phyloP scores from a whole-genome alignment of 2,797 vertebrate species.

The Neosalanx taihuensis region DNA sequence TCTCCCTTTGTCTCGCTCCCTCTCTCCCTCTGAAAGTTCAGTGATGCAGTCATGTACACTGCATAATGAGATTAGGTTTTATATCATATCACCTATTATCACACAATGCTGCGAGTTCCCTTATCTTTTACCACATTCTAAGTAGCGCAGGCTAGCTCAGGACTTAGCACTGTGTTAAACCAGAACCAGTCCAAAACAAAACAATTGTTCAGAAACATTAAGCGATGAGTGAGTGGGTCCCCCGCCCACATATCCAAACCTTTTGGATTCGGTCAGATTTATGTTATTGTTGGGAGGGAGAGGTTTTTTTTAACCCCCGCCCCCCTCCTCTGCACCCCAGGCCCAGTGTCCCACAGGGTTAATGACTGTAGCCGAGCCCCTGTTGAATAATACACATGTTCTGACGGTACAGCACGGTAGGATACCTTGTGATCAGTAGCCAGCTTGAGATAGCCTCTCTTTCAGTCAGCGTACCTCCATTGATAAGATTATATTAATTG shows the following conservation, averaged over 20 bases:
- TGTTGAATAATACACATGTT: slow-evolving; percentile 64
- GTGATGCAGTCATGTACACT: slow-evolving; percentile 29
- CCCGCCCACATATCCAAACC: slow-evolving; percentile 56
- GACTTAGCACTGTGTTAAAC: slow-evolving; percentile 13
- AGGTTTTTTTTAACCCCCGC: slow-evolving; percentile 74
- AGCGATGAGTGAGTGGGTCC: slow-evolving; percentile 9
- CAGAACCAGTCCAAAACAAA: slow-evolving; percentile 10
- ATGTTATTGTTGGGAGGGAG: slow-evolving; percentile 69
- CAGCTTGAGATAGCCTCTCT: slow-evolving; percentile 48
- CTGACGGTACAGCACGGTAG: slow-evolving; percentile 45
- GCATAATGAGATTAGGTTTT: slow-evolving; percentile 24
- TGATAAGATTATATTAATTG: slow-evolving; percentile 80
- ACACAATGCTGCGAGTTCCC: background rate
- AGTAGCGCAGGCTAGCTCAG: background rate
- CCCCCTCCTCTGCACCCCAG: slow-evolving; percentile 45
- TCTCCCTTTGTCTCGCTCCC: no score
- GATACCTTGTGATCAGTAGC: slow-evolving; percentile 40
- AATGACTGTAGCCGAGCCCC: slow-evolving; percentile 63
- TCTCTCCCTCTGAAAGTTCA: slow-evolving; percentile 22
- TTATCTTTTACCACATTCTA: slow-evolving; percentile 6
- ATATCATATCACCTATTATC: slow-evolving; percentile 2
- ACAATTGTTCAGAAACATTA: slow-evolving; percentile 46
- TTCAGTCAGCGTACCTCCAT: slow-evolving; percentile 58
- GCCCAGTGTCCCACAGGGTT: slow-evolving; percentile 66
- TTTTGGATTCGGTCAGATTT: slow-evolving; percentile 72